Evolutionary conservation across 2,888 invertebrate species (phyloP).

Genomic region (Cecidostiba fungosa): DNA sequence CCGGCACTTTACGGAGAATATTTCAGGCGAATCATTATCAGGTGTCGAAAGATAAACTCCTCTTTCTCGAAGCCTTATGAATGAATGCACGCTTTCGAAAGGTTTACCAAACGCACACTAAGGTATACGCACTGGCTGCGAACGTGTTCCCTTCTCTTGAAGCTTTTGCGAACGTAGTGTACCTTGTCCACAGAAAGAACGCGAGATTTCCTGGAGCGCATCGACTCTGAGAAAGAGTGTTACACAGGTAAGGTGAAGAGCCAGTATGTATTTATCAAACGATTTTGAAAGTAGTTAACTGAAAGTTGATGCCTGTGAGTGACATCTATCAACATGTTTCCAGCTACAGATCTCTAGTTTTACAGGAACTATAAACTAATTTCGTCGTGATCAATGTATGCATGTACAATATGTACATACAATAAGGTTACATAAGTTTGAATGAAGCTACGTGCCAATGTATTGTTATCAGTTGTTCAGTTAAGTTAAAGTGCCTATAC

Average conservation of each 20-base stretch:
- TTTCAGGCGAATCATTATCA: slow-evolving; percentile 59
- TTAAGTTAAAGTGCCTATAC: too few relatives aligned
- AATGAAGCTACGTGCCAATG: too few relatives aligned
- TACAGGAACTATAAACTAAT: neutral
- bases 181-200: neutral
- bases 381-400: too few relatives aligned
- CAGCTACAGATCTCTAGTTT: neutral
- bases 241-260: too few relatives aligned
- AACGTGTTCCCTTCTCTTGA: too few relatives aligned
- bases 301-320: too few relatives aligned
- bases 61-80: slow-evolving; percentile 52
- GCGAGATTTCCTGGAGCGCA: slow-evolving; percentile 35
- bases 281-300: neutral
- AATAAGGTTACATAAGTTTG: too few relatives aligned
- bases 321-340: neutral
- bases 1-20: slow-evolving; percentile 48
- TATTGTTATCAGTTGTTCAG: too few relatives aligned
- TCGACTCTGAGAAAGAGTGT: neutral
- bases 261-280: neutral
- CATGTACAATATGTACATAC: too few relatives aligned
- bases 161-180: too few relatives aligned
- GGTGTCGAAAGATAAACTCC: slow-evolving; percentile 60
- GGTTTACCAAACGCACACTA: neutral
- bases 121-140: too few relatives aligned
- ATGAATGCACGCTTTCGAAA: slow-evolving; percentile 36